Base-by-base conservation (phyloP, 1,140 invertebrate species). In the Eueides isabella region DNA sequence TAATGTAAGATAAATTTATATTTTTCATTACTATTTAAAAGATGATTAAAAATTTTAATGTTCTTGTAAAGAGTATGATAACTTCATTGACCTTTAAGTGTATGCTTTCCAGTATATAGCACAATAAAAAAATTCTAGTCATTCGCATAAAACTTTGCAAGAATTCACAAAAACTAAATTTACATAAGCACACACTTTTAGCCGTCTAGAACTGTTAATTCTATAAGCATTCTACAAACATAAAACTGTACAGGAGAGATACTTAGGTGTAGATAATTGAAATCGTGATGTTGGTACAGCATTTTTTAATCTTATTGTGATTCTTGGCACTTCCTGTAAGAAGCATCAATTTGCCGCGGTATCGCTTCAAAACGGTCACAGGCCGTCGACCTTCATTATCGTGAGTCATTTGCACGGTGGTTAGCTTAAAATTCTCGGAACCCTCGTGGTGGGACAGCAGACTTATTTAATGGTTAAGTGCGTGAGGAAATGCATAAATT, bases 271-370 rank as follows among this genome's bases (percentile, higher is more conserved):
- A 76, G 63, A 55, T 74, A 74, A 77, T 75, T 69, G 71, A 68
- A 75, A 67, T 79, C 77, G 76, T 83, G 74, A 79, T 74, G 69
- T 78, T 80, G 74, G 74, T 71, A 67, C 74, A 75, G 73, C 48
- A 64, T 74, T 81, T 83, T 82, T 79, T 72, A 61, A 67, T 64
- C 61, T 79, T 80, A 77, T 79, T 77, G 76, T 77, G 72, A 72
- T 77, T 74, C 74, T 71, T 76, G 72, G 70, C 74, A 84, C 83
- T 84, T 84, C 82, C 82, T 84, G 82, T 79, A 80, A 79, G 31
- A 82, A 83, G 79, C 84, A 84, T 84, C 84, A 88, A 86, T 86
- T 88, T 89, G 83, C 79, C 73, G 76, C 81, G 85, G 82, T 83
- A 81, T 84, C 81, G 80, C 79, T 82, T 83, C 67, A 79, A 80